phyloP scores from a whole-genome alignment of 2,797 vertebrate species.

The Cynodonichthys magdalenae region DNA sequence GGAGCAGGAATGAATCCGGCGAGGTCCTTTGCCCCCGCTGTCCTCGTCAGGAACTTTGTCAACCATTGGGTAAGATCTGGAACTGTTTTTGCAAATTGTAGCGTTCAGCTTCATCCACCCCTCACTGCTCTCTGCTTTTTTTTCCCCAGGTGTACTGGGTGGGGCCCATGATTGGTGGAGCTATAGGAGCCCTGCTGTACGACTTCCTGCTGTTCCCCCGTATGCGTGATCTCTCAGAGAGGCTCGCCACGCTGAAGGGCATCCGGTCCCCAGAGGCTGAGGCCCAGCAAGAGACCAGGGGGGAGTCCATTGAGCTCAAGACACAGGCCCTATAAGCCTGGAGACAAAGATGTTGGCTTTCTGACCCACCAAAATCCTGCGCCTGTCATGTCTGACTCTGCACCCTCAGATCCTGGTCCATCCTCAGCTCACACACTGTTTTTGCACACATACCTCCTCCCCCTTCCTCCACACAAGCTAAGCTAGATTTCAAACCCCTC shows the following conservation, averaged over 20 bases:
- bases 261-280: conserved; percentile 79
- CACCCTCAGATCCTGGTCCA: conserved; percentile 55
- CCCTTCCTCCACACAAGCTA: conserved; percentile 33
- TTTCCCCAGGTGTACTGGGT: conserved; percentile 89
- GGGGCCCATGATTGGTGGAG: conserved; percentile 91
- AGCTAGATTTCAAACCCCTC: conserved; percentile 38
- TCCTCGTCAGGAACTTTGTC: conserved; percentile 91
- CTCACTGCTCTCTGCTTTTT: neutral
- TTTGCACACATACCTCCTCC: conserved; percentile 63
- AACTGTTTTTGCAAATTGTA: neutral
- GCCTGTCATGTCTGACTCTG: conserved; percentile 34
- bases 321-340: conserved; percentile 87
- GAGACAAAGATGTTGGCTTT: conserved; percentile 58
- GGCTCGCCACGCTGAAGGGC: conserved; percentile 91
- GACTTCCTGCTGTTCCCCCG: conserved; percentile 94
- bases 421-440: conserved; percentile 45
- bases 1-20: conserved; percentile 96
- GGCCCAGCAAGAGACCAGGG: conserved; percentile 84
- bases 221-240: conserved; percentile 88
- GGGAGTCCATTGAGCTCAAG: conserved; percentile 91
- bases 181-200: conserved; percentile 88
- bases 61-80: conserved; percentile 92
- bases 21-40: conserved; percentile 93
- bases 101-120: neutral
- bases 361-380: conserved; percentile 47